Evolutionary conservation across 2,888 invertebrate species (phyloP), one percentile per base, ranked within the genome.

Genomic region (Ferdinandea cuprea): DNA sequence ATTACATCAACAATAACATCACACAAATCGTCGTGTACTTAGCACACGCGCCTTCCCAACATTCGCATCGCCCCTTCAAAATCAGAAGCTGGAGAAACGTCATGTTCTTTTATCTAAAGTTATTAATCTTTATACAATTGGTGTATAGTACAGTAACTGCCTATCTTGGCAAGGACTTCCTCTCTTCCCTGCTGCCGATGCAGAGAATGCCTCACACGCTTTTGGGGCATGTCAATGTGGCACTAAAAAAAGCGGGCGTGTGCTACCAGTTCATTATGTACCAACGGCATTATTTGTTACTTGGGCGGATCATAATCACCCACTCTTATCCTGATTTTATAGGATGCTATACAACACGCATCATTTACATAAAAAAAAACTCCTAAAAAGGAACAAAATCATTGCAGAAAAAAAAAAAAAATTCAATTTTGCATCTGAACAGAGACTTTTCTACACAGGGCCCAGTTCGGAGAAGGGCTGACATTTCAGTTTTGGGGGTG

Each of bases 201-300:
- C 28, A 32, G 32, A 32, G 32, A 66, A 74, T 59, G 37, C 30
- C 21, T 28, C 59, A 42, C 54, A 66, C 44, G 17, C 54, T 44
- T 77, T 44, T 72, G 68, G 76, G 81, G 72, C 72, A 65, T 65
- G 71, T 76, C 48, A 56, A 52, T 54, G 76, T 66, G 65, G 86
- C 87, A 87, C 87, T 87, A 88, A 88, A 88, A 35, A 87, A 87
- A 88, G 86, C 87, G 87, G 90, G 90, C 90, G 90, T 90, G 89
- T 90, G 89, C 88, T 87, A 86, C 88, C 4, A 87, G 88, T 89
- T 88, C 88, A 88, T 89, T 89, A 87, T 89, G 35, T 35, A 65
- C 61, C 35, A 80, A 54, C 65, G 35, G 56, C 37, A 46, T 66
- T 79, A 77, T 81, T 81, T 83, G 81, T 83, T 78, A 78, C 63